Conservation (phyloP, 2,113 vertebrate species). For the Myotis davidii region DNA sequence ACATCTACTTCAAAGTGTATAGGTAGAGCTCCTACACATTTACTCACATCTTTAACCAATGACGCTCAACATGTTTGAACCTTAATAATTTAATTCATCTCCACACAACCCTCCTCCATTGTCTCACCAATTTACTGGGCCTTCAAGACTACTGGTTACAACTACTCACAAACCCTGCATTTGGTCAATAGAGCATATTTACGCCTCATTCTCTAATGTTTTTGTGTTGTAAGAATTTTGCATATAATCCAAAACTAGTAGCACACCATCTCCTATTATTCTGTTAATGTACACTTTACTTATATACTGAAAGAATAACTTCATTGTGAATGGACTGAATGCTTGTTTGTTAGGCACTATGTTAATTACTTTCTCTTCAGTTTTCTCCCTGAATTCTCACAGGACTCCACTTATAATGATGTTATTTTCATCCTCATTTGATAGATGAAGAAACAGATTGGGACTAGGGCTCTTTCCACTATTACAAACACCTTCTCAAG, state of each 20-base stretch:
- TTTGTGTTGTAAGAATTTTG: neutral
- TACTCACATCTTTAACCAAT: neutral
- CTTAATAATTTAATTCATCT: neutral
- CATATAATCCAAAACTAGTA: neutral
- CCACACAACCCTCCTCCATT: neutral
- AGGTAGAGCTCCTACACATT: neutral
- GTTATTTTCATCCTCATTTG: neutral
- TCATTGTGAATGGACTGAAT: neutral
- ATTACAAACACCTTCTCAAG: neutral
- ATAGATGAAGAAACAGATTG: neutral
- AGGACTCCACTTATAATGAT: neutral
- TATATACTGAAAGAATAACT: neutral
- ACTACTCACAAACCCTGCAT: neutral
- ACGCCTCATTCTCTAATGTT: neutral
- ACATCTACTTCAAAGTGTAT: neutral
- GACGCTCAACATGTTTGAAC: neutral
- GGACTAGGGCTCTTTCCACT: neutral
- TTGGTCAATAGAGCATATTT: neutral
- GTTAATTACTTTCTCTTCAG: neutral
- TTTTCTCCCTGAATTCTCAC: conserved; percentile 26
- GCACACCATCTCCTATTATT: neutral
- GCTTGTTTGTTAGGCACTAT: neutral
- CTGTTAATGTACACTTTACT: neutral
- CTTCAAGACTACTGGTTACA: neutral
- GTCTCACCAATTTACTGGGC: neutral